Percentiles rank a stretch among this genome's conserved stretches.
Evolutionary conservation across 2,797 vertebrate genomes (phyloP).

Genomic region (Pseudomugil tenellus): DNA sequence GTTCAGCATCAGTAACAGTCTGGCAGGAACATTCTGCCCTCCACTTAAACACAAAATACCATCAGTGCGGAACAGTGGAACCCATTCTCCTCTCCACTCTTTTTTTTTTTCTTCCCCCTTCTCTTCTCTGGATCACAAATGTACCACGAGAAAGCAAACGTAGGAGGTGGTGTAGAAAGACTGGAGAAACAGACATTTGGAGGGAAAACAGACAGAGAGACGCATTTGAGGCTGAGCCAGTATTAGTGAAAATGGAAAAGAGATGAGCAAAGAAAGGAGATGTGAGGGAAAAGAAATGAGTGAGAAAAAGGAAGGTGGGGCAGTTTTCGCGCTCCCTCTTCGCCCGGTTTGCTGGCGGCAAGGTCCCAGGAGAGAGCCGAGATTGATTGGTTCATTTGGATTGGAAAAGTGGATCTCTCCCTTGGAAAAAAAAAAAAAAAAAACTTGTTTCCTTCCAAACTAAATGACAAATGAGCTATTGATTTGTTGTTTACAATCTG

Average conservation of each 20-base stretch:
- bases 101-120: constrained; percentile 44
- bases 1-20: constrained; percentile 77
- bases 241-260: constrained; percentile 54
- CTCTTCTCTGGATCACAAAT: constrained; percentile 68
- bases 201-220: constrained; percentile 44
- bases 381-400: constrained; percentile 84
- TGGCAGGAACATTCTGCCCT: constrained; percentile 82
- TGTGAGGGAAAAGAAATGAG: constrained; percentile 44
- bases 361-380: constrained; percentile 68
- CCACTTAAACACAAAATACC: constrained; percentile 82
- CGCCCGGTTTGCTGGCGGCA: constrained; percentile 30
- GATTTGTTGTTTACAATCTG: constrained; percentile 82
- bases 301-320: constrained; percentile 45
- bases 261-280: constrained; percentile 53
- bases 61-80: constrained; percentile 80
- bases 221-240: constrained; percentile 46
- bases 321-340: constrained; percentile 38
- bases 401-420: constrained; percentile 81
- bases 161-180: constrained; percentile 57
- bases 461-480: constrained; percentile 85
- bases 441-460: constrained; percentile 81
- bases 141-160: constrained; percentile 51
- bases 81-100: constrained; percentile 58
- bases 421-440: too few relatives aligned
- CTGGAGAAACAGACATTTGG: constrained; percentile 38